Conservation (phyloP, 2,797 vertebrate genomes). For the Myiotriccus ornatus region DNA sequence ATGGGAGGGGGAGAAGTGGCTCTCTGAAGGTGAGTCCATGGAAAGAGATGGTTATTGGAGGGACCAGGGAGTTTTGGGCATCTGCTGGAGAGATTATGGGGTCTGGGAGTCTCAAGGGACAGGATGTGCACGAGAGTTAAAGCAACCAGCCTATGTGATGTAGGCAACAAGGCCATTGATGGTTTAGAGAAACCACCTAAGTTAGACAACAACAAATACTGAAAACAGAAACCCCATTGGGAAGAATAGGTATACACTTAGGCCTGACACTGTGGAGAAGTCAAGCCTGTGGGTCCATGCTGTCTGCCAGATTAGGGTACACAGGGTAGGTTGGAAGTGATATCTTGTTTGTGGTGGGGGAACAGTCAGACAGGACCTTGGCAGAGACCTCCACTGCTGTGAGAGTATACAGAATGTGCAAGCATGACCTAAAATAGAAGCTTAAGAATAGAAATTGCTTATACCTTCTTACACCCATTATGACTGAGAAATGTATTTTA, state of each 20-base stretch:
- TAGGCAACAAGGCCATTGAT: neutral
- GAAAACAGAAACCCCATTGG: neutral
- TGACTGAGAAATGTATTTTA: neutral
- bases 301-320: neutral
- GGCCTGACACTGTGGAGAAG: neutral
- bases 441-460: neutral
- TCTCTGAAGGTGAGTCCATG: neutral
- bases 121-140: fast-evolving
- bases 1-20: fast-evolving
- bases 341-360: neutral
- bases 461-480: neutral
- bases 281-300: neutral
- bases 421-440: neutral
- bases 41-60: neutral
- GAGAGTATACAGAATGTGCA: neutral
- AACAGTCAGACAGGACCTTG: neutral
- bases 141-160: neutral
- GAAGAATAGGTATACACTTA: neutral
- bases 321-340: fast-evolving
- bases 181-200: neutral
- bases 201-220: neutral
- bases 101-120: neutral
- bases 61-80: neutral
- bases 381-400: neutral
- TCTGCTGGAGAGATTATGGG: neutral